Base-by-base conservation (phyloP, 2,113 vertebrate species). In the Coptodon rendalli region DNA sequence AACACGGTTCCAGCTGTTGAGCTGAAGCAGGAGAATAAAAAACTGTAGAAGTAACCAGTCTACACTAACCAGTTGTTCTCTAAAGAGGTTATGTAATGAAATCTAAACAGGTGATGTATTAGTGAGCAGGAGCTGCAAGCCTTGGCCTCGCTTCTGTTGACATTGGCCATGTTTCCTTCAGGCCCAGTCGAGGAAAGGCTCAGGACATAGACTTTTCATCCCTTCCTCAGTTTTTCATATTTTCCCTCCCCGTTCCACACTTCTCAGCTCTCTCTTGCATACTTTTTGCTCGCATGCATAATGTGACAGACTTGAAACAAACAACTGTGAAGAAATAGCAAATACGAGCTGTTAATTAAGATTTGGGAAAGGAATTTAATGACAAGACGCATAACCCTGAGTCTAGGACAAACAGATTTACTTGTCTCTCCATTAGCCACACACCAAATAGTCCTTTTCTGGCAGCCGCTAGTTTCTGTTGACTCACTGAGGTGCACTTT, bases 81-180 rank as follows among this genome's bases (percentile, higher is more conserved):
- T 53, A 4, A 81, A 86, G 73, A 78, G 36, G 86, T 93, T 95
- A 92, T 93, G 87, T 86, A 94, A 94, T 76, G 61, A 85, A 61
- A 81, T 45, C 84, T 76, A 86, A 93, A 90, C 82, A 92, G 92
- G 91, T 92, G 94, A 94, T 90, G 91, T 86, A 81, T 87, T 83
- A 14, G 54, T 91, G 89, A 89, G 93, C 90, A 87, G 86, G 66
- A 85, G 19, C 68, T 54, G 53, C 16, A 22, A 83, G 80, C 92
- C 90, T 80, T 66, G 92, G 84, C 86, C 83, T 45, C 36, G 76
- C 81, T 86, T 84, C 86, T 93, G 93, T 93, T 96, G 93, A 93
- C 24, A 61, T 91, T 96, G 92, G 95, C 92, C 68, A 9, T 54
- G 79, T 83, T 86, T 45, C 81, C 82, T 89, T 83, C 87, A 57